Base-by-base conservation (phyloP, 2,888 invertebrate genomes). In the Ypsolopha sequella region DNA sequence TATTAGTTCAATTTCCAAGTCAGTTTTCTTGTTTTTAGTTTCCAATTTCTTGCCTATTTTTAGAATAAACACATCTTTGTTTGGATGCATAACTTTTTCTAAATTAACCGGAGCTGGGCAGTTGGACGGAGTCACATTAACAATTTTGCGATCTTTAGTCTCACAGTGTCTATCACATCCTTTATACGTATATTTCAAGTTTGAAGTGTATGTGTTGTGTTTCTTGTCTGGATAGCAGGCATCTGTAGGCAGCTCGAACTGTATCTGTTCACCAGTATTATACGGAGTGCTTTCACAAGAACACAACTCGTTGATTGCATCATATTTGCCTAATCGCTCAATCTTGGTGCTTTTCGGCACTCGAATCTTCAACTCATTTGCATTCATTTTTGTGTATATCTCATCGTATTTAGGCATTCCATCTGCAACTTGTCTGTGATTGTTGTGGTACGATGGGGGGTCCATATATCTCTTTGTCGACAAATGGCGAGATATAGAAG, bases 31-130 rank as follows among this genome's bases (percentile, higher is more conserved):
- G 51, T 86, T 81, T 59, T 75, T 73, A 0, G 78, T 79, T 62
- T 86, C 85, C 14, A 85, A 60, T 58, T 84, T 85, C 54, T 86
- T 86, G 34, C 85, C 85, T 53, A 86, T 84, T 68, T 84, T 86
- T 6, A 86, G 63, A 58, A 86, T 80, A 52, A 86, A 86, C 1
- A 86, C 84, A 55, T 86, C 85, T 61, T 81, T 85, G 45, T 70
- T 61, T 0, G 77, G 76, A 53, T 84, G 72, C 8, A 74, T 33
- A 13, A 66, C 58, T 67, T 86, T 86, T 52, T 71, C 70, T 73
- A 85, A 80, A 48, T 78, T 67, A 0, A 82, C 71, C 10, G 84
- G 79, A 0, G 76, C 69, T 0, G 79, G 77, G 54, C 85, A 85
- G 54, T 76, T 80, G 0, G 75, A 65, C 8, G 85, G 85, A 3